A percentile compares a stretch with the other conserved stretches of the same genome.
Evolutionary conservation across 2,113 vertebrate species (phyloP).

Genomic region (Anseranas semipalmata): DNA sequence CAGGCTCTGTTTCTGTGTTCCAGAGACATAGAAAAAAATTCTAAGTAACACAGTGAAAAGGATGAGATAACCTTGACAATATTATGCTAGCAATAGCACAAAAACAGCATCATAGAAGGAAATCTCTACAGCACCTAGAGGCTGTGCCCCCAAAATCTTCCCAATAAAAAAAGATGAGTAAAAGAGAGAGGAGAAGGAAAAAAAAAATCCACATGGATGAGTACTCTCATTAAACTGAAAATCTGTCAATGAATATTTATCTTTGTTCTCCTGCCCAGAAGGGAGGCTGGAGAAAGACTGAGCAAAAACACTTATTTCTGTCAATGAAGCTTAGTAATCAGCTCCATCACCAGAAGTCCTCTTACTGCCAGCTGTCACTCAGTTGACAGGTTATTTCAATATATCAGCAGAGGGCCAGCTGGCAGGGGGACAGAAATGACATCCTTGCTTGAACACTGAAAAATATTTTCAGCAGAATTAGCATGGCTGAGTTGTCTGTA

Average conservation of each 20-base stretch:
- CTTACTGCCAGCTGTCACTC: conserved; percentile 40
- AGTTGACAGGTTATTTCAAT: conserved; percentile 46
- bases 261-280: conserved; percentile 20
- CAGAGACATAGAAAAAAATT: background rate
- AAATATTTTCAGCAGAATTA: conserved; percentile 47
- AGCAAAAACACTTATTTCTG: conserved; percentile 13
- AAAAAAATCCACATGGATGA: background rate
- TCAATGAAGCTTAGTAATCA: conserved; percentile 56
- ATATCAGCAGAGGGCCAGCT: conserved; percentile 34
- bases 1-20: background rate
- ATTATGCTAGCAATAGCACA: background rate
- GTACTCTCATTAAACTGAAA: conserved; percentile 25
- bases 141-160: background rate
- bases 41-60: background rate
- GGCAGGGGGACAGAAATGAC: conserved; percentile 37
- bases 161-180: background rate
- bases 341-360: conserved; percentile 29
- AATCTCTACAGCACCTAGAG: background rate
- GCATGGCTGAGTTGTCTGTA: background rate
- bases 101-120: background rate
- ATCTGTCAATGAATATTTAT: conserved; percentile 17
- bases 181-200: background rate
- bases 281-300: conserved; percentile 5
- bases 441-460: conserved; percentile 22
- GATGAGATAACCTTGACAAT: background rate